phyloP scores from a whole-genome alignment of 2,888 invertebrate genomes.

The Matsumyia berberina region DNA sequence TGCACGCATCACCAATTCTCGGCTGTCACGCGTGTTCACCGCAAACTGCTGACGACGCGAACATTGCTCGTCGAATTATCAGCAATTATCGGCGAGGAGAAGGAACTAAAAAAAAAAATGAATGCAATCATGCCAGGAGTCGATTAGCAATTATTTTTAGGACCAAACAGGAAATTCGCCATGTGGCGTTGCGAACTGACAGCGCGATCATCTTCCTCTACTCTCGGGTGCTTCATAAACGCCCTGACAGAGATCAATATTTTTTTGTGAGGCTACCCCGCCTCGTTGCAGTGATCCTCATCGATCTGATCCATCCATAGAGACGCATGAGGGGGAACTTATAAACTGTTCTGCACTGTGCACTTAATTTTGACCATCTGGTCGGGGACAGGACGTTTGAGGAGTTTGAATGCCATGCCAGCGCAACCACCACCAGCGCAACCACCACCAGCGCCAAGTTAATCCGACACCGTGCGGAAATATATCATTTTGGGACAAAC shows the following conservation, averaged over 20 bases:
- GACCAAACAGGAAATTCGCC: conserved; percentile 76
- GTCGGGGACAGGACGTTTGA: conserved; percentile 17
- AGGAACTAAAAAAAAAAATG: conserved; percentile 19
- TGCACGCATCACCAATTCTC: conserved; percentile 71
- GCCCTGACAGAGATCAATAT: conserved; percentile 70
- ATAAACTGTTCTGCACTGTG: conserved; percentile 35
- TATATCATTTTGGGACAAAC: conserved; percentile 74
- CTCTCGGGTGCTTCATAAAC: conserved; percentile 56
- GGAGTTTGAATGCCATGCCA: no score
- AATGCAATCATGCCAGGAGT: conserved; percentile 75
- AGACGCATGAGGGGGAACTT: conserved; percentile 46
- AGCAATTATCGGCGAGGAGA: conserved; percentile 69
- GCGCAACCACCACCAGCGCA: background rate
- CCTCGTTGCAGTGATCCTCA: conserved; percentile 56
- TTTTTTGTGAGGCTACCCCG: conserved; percentile 36
- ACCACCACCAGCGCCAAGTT: conserved; percentile 35
- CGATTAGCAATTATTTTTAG: conserved; percentile 77
- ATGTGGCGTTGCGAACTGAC: conserved; percentile 71
- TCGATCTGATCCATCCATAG: conserved; percentile 63
- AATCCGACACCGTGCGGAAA: conserved; percentile 72
- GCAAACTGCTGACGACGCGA: conserved; percentile 52
- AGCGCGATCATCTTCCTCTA: conserved; percentile 40
- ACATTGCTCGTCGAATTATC: conserved; percentile 75
- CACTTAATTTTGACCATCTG: conserved; percentile 75
- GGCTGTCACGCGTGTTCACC: conserved; percentile 73